A percentile compares a stretch with the other conserved stretches of the same genome.
Conservation (phyloP, 2,113 vertebrate genomes). For the Rhinichthys klamathensis region DNA sequence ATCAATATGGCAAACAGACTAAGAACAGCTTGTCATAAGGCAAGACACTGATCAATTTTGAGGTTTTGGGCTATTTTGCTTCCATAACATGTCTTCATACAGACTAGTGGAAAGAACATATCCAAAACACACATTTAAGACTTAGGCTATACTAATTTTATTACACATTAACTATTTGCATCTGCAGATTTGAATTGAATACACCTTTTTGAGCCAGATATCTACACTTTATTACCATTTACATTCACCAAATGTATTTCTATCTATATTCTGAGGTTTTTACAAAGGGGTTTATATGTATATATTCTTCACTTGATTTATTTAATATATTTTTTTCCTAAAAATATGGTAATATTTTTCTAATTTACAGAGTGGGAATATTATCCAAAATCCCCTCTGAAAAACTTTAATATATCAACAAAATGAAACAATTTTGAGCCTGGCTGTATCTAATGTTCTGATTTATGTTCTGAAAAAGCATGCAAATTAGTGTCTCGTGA, state of each 20-base stretch:
- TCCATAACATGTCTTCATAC: not conserved
- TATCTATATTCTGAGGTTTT: no score
- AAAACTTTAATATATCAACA: no score
- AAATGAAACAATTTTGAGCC: no score
- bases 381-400: no score
- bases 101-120: not conserved
- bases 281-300: not conserved
- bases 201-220: not conserved
- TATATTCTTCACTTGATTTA: not conserved
- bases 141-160: no score
- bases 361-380: not conserved
- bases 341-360: not conserved
- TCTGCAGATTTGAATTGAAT: not conserved
- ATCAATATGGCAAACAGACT: not conserved
- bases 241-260: no score
- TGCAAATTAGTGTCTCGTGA: no score
- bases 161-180: not conserved
- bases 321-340: not conserved
- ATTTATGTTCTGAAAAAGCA: no score
- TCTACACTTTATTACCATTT: not conserved
- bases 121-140: not conserved
- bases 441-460: no score
- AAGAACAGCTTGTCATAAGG: not conserved
- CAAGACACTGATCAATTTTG: not conserved
- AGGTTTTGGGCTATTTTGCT: not conserved